These are phyloP conservation scores for Lepisosteus oculatus DNA, from an alignment of 2,113 vertebrate genomes.

Conservation along the genomic window DNA sequence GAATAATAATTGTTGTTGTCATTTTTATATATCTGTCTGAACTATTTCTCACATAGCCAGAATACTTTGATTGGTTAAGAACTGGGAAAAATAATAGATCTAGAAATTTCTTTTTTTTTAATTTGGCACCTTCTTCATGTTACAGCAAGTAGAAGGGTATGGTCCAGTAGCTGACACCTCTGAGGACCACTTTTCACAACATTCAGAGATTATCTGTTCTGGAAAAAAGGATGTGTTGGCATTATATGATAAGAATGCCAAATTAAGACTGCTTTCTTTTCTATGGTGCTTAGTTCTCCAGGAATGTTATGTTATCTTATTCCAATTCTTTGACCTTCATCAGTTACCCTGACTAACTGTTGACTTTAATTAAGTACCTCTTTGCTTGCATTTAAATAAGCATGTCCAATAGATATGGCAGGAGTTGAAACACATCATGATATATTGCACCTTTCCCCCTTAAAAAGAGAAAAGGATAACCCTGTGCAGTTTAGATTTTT, in stretches of 20 bases:
- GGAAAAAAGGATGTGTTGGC: no score
- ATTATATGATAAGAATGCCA: not conserved
- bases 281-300: not conserved
- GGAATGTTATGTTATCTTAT: not conserved
- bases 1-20: not conserved
- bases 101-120: not conserved
- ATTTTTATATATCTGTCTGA: constrained; percentile 1
- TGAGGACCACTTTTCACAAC: not conserved
- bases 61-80: constrained; percentile 46
- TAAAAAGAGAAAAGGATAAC: no score
- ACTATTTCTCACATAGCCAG: constrained; percentile 32
- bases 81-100: constrained; percentile 34
- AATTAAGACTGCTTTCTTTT: not conserved
- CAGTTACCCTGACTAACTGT: not conserved
- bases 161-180: not conserved
- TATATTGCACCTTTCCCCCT: not conserved
- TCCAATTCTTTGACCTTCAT: not conserved
- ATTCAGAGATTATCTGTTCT: not conserved
- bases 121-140: not conserved
- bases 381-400: not conserved
- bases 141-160: not conserved
- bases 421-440: not conserved
- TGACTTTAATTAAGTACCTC: constrained; percentile 4
- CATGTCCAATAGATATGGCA: not conserved
- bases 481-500: no score